These are phyloP conservation scores for Trogon melanurus DNA, from an alignment of 2,113 vertebrate species.

Conservation along the genomic window DNA sequence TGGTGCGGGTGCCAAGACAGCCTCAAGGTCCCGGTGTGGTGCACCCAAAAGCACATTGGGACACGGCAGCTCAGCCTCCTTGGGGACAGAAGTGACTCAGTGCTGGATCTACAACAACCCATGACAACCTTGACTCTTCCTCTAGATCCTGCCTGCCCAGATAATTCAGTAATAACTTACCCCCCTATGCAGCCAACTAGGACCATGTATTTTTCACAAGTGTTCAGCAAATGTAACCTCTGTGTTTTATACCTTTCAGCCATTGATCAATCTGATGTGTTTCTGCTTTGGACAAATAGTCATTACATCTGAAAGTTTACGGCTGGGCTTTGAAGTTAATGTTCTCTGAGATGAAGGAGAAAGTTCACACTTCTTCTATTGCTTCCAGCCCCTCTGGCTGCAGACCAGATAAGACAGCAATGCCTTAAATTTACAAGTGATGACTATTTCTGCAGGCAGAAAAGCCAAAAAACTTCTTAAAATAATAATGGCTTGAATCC, in stretches of 20 bases:
- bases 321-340: slow-evolving; percentile 59
- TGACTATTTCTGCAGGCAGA: slow-evolving; percentile 57
- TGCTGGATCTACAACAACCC: neutral
- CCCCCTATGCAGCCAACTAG: neutral
- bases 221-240: slow-evolving; percentile 44
- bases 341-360: slow-evolving; percentile 65
- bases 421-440: slow-evolving; percentile 56
- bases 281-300: slow-evolving; percentile 45
- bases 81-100: neutral
- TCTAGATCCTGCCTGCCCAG: neutral
- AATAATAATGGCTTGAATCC: slow-evolving; percentile 26
- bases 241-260: slow-evolving; percentile 53
- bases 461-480: slow-evolving; percentile 26
- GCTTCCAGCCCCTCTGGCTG: slow-evolving; percentile 47
- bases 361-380: slow-evolving; percentile 64
- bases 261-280: slow-evolving; percentile 40
- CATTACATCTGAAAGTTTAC: slow-evolving; percentile 60
- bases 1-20: neutral
- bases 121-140: neutral
- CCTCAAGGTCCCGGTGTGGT: rapidly evolving
- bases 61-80: neutral
- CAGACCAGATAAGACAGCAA: slow-evolving; percentile 40
- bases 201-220: neutral
- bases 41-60: rapidly evolving
- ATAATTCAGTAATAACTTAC: neutral